Evolutionary conservation across 1,140 invertebrate species (phyloP).

Genomic region (Choristoneura fumiferana): DNA sequence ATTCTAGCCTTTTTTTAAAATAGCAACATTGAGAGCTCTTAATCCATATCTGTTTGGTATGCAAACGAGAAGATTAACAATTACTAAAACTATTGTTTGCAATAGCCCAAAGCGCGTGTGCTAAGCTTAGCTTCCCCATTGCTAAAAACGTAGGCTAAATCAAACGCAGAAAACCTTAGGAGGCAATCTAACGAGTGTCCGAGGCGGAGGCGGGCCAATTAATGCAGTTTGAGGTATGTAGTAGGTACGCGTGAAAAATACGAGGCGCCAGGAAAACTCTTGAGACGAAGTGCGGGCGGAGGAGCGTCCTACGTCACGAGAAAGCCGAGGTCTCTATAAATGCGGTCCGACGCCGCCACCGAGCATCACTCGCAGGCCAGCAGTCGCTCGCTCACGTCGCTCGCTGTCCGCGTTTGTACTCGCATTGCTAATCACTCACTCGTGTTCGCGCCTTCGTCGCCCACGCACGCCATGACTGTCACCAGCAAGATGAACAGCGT

Average conservation of each 20-base stretch:
- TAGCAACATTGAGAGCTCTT: not conserved
- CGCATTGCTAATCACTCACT: conserved; percentile 44
- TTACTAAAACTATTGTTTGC: not conserved
- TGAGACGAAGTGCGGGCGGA: conserved; percentile 27
- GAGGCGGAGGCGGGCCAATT: conserved; percentile 30
- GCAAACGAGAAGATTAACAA: not conserved
- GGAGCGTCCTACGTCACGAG: conserved; percentile 58
- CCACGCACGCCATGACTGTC: conserved; percentile 69
- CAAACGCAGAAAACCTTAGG: not conserved
- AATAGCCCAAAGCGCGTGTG: not conserved
- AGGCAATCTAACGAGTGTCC: conserved; percentile 20
- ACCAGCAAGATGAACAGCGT: conserved; percentile 77
- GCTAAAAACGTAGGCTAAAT: not conserved
- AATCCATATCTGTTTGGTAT: not conserved
- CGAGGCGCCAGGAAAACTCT: conserved; percentile 45
- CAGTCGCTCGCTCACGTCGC: conserved; percentile 51
- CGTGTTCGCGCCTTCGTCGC: conserved; percentile 44
- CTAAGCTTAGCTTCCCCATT: not conserved
- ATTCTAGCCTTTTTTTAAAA: not conserved
- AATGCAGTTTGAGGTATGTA: conserved; percentile 34
- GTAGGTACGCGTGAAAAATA: conserved; percentile 41
- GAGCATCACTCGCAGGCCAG: conserved; percentile 62
- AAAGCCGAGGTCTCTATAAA: conserved; percentile 75
- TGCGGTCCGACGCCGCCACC: conserved; percentile 54
- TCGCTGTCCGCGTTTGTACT: conserved; percentile 45